These are phyloP conservation scores for Tridacna crocea DNA, from an alignment of 2,888 invertebrate species.

Conservation along the genomic window DNA sequence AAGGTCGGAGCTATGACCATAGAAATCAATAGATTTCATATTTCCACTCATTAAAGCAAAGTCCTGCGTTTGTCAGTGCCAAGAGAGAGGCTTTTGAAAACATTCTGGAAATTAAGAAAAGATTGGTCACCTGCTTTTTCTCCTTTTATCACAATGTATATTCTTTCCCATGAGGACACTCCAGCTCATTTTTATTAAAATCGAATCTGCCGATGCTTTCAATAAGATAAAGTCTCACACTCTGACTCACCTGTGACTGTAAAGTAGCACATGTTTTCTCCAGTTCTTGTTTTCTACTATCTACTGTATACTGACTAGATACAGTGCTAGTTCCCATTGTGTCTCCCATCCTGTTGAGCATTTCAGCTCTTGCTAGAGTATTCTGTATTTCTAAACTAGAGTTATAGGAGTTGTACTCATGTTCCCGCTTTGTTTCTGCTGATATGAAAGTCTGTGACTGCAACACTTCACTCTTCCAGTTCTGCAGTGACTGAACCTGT, in stretches of 20 bases:
- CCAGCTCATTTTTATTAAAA: no score
- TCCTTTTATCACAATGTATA: no score
- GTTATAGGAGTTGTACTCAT: conserved; percentile 70
- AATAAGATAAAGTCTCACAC: no score
- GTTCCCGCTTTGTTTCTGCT: conserved; percentile 59
- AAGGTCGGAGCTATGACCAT: no score
- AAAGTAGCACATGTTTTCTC: conserved; percentile 79
- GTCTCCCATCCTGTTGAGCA: conserved; percentile 55
- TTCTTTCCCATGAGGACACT: no score
- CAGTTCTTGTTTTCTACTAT: conserved; percentile 71
- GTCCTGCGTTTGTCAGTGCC: no score
- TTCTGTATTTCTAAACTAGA: conserved; percentile 70
- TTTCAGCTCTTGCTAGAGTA: conserved; percentile 68
- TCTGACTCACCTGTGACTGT: conserved; percentile 75
- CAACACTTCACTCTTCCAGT: conserved; percentile 76
- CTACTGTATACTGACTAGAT: conserved; percentile 49
- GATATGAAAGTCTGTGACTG: conserved; percentile 66
- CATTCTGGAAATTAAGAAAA: no score
- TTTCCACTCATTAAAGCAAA: no score
- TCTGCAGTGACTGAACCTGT: conserved; percentile 77
- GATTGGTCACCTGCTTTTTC: no score
- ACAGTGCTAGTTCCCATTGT: conserved; percentile 32
- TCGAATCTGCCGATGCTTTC: no score
- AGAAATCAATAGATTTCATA: no score
- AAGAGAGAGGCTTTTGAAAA: no score